Conservation (phyloP, 2,888 invertebrate genomes). For the Morpho achilles region DNA sequence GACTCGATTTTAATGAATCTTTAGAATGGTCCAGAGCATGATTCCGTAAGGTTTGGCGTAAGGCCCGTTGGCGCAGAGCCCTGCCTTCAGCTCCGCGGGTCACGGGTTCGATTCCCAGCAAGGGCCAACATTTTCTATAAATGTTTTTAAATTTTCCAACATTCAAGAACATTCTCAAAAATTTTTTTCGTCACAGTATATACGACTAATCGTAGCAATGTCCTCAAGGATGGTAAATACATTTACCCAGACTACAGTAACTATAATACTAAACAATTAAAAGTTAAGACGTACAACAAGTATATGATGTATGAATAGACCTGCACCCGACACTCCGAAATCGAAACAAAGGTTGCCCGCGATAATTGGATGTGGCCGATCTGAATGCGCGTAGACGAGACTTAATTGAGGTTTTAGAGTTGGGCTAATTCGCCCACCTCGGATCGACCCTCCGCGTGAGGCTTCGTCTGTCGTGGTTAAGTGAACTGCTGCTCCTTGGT, state of each 20-base stretch:
- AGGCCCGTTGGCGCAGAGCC: too few species aligned
- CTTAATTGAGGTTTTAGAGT: slow-evolving; percentile 79
- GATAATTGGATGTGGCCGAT: slow-evolving; percentile 77
- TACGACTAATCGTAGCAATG: too few species aligned
- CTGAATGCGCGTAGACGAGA: slow-evolving; percentile 76
- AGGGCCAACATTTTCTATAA: too few species aligned
- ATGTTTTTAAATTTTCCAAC: too few species aligned
- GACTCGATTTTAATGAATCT: too few species aligned
- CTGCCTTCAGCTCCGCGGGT: too few species aligned
- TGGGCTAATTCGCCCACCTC: slow-evolving; percentile 77
- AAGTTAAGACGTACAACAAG: background rate
- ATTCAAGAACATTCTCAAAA: too few species aligned
- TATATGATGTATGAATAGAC: slow-evolving; percentile 6
- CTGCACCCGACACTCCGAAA: slow-evolving; percentile 35
- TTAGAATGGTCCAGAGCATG: too few species aligned
- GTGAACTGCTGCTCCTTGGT: slow-evolving; percentile 42
- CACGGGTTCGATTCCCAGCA: too few species aligned
- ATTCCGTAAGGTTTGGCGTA: too few species aligned
- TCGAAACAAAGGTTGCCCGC: slow-evolving; percentile 70
- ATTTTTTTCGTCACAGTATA: too few species aligned
- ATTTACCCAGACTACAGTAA: background rate
- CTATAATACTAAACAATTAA: background rate
- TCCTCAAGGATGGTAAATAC: too few species aligned
- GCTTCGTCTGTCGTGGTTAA: slow-evolving; percentile 69
- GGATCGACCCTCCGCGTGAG: slow-evolving; percentile 58